Conservation (phyloP, 2,113 vertebrate genomes). For the Fukomys damarensis region DNA sequence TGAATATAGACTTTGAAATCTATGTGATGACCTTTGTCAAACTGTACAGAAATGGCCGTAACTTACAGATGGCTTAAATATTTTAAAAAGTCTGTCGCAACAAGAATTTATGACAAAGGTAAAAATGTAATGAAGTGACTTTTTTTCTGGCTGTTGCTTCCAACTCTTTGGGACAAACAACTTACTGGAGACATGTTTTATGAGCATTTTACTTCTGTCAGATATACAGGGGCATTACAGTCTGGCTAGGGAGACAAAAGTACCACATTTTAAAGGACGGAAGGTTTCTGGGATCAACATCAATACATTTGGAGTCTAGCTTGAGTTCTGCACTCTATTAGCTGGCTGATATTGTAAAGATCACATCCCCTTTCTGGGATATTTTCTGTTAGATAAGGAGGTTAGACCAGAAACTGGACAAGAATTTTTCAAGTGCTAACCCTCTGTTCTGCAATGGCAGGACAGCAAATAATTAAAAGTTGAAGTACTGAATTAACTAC, state of each 20-base stretch:
- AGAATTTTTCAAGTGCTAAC: neutral
- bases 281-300: neutral
- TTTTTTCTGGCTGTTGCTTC: neutral
- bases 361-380: neutral
- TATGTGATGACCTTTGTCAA: neutral
- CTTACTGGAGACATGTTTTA: neutral
- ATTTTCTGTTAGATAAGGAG: neutral
- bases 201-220: neutral
- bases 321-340: neutral
- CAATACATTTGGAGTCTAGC: neutral
- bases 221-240: neutral
- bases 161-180: neutral
- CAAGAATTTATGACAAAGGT: neutral
- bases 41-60: neutral
- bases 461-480: neutral
- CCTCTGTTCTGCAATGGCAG: neutral
- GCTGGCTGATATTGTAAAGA: neutral
- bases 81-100: neutral
- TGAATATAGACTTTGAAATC: neutral
- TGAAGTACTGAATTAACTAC: neutral
- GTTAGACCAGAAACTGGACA: neutral
- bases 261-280: neutral
- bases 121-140: neutral
- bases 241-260: neutral
- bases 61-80: constrained; percentile 1